Conservation (phyloP, 2,888 invertebrate species). For the Drosophila buzzatii region DNA sequence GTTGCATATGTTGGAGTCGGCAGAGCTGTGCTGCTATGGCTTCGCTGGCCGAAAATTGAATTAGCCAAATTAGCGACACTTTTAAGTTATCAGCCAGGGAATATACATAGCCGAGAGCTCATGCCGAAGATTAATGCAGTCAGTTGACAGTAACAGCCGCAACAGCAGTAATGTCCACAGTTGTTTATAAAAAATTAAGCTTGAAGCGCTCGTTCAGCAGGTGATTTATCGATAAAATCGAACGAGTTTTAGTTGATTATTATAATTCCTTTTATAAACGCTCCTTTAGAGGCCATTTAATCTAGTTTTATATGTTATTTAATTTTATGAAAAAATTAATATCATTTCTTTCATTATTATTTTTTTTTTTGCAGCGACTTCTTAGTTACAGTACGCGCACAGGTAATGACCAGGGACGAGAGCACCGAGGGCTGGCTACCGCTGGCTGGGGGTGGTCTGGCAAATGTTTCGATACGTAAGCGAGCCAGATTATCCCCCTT, state of each 20-base stretch:
- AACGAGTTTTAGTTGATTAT: neutral
- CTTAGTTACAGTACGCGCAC: slow-evolving; percentile 98
- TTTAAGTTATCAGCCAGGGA: slow-evolving; percentile 62
- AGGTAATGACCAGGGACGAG: slow-evolving; percentile 99
- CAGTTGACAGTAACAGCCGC: slow-evolving; percentile 6
- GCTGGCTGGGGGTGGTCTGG: slow-evolving; percentile 96
- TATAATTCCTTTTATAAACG: no score
- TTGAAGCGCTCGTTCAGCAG: slow-evolving; percentile 54
- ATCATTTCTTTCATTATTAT: slow-evolving; percentile 6
- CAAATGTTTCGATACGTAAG: slow-evolving; percentile 95
- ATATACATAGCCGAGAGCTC: slow-evolving; percentile 49
- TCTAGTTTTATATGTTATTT: no score
- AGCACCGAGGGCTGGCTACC: slow-evolving; percentile 98
- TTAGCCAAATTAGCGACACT: slow-evolving; percentile 74
- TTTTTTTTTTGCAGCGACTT: slow-evolving; percentile 90
- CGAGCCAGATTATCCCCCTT: slow-evolving; percentile 87
- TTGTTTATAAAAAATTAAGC: slow-evolving; percentile 58
- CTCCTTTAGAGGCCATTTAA: no score
- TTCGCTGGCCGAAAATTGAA: slow-evolving; percentile 69
- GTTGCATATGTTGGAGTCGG: slow-evolving; percentile 17
- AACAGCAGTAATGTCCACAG: slow-evolving; percentile 46
- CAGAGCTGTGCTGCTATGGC: slow-evolving; percentile 48
- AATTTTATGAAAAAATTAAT: neutral
- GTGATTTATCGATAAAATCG: slow-evolving; percentile 28
- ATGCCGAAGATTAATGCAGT: slow-evolving; percentile 28